Evolutionary conservation across 2,113 vertebrate species (phyloP).

Genomic region (Colinus virginianus): DNA sequence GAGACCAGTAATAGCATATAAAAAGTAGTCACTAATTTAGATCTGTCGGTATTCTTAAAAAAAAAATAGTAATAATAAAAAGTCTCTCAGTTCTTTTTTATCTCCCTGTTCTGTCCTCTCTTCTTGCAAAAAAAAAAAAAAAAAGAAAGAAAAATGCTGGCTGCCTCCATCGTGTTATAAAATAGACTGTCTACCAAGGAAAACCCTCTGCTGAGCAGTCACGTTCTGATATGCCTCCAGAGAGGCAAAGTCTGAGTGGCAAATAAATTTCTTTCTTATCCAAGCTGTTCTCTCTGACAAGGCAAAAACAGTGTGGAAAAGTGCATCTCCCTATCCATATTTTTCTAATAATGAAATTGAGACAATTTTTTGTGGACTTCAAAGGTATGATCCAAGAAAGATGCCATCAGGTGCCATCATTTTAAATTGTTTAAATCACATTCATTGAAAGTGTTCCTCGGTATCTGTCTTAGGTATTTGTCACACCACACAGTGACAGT

Average conservation of each 20-base stretch:
- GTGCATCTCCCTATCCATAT: not conserved
- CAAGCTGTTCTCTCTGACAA: not conserved
- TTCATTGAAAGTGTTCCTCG: not conserved
- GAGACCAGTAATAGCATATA: not conserved
- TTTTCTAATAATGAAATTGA: not conserved
- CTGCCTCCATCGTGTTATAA: not conserved
- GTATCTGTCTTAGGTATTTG: not conserved
- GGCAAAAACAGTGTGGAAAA: not conserved
- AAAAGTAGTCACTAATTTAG: not conserved
- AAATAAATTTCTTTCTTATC: conserved; percentile 1
- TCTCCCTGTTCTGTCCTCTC: not conserved
- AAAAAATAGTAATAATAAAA: not conserved
- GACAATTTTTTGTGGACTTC: not conserved
- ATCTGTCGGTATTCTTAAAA: not conserved
- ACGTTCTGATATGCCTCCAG: not conserved
- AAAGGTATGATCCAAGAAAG: not conserved
- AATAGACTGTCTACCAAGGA: not conserved
- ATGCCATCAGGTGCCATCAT: not conserved
- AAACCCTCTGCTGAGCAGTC: not conserved
- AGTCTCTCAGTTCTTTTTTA: not conserved
- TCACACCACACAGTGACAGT: not conserved
- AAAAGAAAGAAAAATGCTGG: not conserved
- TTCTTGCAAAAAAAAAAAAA: not conserved
- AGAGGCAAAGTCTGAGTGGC: not conserved
- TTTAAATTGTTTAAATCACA: not conserved